Percentiles rank a stretch among this genome's conserved stretches.
phyloP scores from a whole-genome alignment of 2,888 invertebrate species.

The Copidosoma aretas region DNA sequence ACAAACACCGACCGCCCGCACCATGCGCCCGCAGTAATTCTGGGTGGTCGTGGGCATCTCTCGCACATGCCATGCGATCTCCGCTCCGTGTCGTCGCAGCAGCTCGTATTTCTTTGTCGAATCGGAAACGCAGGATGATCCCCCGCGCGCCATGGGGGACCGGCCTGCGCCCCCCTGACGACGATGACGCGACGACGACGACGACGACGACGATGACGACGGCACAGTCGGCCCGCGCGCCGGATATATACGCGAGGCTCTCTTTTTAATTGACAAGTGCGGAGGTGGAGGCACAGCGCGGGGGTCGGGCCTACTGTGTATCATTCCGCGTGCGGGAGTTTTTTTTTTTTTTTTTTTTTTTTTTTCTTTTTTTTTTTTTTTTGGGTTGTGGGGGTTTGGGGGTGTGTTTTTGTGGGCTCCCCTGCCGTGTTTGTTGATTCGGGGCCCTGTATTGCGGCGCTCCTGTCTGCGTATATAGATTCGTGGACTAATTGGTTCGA shows the following conservation, averaged over 20 bases:
- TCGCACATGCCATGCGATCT: conserved; percentile 22
- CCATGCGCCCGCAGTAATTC: conserved; percentile 46
- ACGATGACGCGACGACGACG: neutral
- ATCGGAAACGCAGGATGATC: conserved; percentile 44
- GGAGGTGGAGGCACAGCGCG: neutral
- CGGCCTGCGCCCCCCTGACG: neutral
- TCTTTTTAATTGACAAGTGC: conserved; percentile 29
- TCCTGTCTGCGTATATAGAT: too few relatives aligned
- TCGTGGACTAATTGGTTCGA: too few relatives aligned
- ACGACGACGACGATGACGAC: conserved; percentile 13
- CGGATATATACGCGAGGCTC: conserved; percentile 1
- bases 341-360: too few relatives aligned
- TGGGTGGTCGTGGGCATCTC: conserved; percentile 58
- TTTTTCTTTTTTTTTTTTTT: too few relatives aligned
- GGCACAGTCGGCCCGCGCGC: too few relatives aligned
- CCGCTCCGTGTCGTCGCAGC: conserved; percentile 11
- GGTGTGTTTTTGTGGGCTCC: too few relatives aligned
- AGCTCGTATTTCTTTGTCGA: conserved; percentile 56
- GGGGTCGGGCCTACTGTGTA: neutral
- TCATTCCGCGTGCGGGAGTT: too few relatives aligned
- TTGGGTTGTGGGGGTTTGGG: too few relatives aligned
- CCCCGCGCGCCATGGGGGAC: conserved; percentile 29
- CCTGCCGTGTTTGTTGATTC: too few relatives aligned
- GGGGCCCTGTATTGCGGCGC: too few relatives aligned
- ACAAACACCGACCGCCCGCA: too few relatives aligned